Conservation (phyloP, 2,888 invertebrate genomes). For the Pyrochroa serraticornis region DNA sequence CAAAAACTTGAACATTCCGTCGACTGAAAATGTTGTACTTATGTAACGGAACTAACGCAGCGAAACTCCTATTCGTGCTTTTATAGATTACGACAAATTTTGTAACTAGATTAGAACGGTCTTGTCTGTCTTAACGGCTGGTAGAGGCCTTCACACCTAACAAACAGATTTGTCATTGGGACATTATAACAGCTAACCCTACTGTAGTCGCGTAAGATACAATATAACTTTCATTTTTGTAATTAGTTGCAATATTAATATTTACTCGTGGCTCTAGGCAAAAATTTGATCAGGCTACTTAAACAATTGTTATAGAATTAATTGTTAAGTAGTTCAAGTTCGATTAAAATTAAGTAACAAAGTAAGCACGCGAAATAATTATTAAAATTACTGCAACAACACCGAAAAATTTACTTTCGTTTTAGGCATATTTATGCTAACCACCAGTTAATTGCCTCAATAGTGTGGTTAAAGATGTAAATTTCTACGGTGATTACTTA, state of each 20-base stretch:
- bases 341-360: too few relatives aligned
- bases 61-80: slow-evolving; percentile 32
- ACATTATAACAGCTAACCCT: slow-evolving; percentile 6
- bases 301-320: neutral
- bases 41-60: slow-evolving; percentile 34
- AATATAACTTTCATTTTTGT: slow-evolving; percentile 22
- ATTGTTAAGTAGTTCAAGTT: too few relatives aligned
- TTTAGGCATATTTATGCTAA: too few relatives aligned
- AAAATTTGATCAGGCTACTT: neutral
- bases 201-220: neutral
- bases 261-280: neutral
- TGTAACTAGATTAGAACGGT: slow-evolving; percentile 32
- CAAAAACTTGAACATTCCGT: slow-evolving; percentile 38
- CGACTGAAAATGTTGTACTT: slow-evolving; percentile 28
- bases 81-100: slow-evolving; percentile 40
- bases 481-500: too few relatives aligned
- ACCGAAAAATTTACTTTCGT: too few relatives aligned
- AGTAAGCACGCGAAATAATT: too few relatives aligned
- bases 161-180: slow-evolving; percentile 27
- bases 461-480: too few relatives aligned
- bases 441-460: too few relatives aligned
- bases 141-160: slow-evolving; percentile 26
- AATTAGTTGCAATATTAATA: neutral
- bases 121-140: slow-evolving; percentile 19
- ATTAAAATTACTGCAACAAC: too few relatives aligned